These are phyloP conservation scores for Elegia similella DNA, from an alignment of 2,888 invertebrate genomes.

Conservation along the genomic window DNA sequence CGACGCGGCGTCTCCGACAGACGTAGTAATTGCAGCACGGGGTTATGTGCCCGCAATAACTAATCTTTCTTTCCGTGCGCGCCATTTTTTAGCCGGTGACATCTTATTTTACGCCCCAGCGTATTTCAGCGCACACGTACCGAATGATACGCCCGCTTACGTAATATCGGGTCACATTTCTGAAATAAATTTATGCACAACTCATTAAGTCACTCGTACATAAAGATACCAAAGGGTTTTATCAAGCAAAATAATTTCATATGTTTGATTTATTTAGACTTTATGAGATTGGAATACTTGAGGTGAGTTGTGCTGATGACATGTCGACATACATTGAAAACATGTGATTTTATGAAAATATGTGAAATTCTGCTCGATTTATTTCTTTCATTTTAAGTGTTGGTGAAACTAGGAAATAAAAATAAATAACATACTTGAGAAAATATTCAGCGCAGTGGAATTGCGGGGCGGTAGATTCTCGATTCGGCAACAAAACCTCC, in stretches of 20 bases:
- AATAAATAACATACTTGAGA: slow-evolving; percentile 33
- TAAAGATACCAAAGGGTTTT: slow-evolving; percentile 23
- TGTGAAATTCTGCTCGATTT: not conserved
- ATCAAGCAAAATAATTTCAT: slow-evolving; percentile 33
- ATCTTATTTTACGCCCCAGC: slow-evolving; percentile 57
- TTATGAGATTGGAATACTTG: slow-evolving; percentile 24
- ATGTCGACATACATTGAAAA: not conserved
- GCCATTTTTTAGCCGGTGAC: slow-evolving; percentile 61
- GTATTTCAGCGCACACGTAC: slow-evolving; percentile 46
- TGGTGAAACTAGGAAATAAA: not conserved
- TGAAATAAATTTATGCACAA: slow-evolving; percentile 29
- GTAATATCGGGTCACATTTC: slow-evolving; percentile 34
- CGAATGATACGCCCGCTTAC: slow-evolving; percentile 36
- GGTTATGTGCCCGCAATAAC: slow-evolving; percentile 50
- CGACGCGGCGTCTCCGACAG: slow-evolving; percentile 29
- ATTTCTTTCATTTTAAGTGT: not conserved
- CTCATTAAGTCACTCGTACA: slow-evolving; percentile 22
- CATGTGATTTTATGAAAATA: not conserved
- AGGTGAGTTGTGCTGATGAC: not conserved
- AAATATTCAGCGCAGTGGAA: slow-evolving; percentile 2
- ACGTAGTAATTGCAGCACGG: slow-evolving; percentile 49
- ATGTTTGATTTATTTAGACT: slow-evolving; percentile 39
- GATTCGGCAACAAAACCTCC: slow-evolving; percentile 30
- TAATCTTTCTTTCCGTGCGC: slow-evolving; percentile 51
- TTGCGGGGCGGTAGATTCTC: slow-evolving; percentile 5